These are phyloP conservation scores for Hyperopisus bebe DNA, from an alignment of 2,113 vertebrate genomes.

Conservation along the genomic window DNA sequence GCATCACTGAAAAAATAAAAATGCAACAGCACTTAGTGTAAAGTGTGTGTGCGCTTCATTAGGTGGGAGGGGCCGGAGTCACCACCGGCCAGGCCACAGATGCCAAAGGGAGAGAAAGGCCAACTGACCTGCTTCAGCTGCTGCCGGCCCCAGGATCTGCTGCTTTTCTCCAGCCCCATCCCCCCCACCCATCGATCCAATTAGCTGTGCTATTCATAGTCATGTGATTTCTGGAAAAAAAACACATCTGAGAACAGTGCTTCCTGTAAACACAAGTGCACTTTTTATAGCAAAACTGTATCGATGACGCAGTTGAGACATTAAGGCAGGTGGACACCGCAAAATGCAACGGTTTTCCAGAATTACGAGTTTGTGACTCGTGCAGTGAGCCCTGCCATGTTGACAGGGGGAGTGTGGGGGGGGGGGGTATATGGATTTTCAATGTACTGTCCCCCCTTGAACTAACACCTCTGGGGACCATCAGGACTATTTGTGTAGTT, in stretches of 20 bases:
- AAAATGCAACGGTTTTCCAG: neutral
- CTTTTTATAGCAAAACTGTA: neutral
- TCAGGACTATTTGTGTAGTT: neutral
- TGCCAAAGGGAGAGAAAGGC: neutral
- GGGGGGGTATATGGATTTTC: neutral
- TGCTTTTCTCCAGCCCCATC: neutral
- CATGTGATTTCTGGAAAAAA: neutral
- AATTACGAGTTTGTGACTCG: neutral
- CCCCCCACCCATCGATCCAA: slow-evolving; percentile 1
- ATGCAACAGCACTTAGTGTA: neutral
- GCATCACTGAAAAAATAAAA: neutral
- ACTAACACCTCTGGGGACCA: neutral
- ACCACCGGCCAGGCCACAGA: neutral
- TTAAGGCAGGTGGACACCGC: neutral
- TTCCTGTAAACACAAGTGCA: neutral
- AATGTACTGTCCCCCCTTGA: neutral
- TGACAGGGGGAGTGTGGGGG: neutral
- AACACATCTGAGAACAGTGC: neutral
- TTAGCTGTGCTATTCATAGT: neutral
- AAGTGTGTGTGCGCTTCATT: neutral
- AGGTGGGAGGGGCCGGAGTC: neutral
- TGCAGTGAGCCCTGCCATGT: neutral
- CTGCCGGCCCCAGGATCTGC: neutral
- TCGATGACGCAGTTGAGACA: neutral
- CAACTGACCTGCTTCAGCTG: neutral